Conservation (phyloP, 2,888 invertebrate genomes). For the Meiosimyza decipiens region DNA sequence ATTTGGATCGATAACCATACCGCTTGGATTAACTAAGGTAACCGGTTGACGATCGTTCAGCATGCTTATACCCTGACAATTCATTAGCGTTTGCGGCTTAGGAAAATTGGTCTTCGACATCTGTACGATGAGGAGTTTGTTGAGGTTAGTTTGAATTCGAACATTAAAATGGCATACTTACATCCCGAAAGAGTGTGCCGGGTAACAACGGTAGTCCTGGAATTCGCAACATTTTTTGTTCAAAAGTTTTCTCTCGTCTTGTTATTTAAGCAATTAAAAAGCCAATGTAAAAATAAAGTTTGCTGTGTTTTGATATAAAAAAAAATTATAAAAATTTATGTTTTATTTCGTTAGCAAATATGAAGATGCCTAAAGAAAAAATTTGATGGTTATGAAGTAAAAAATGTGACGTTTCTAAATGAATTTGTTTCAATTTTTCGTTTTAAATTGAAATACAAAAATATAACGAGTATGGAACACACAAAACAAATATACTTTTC, state of each 20-base stretch:
- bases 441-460: neutral
- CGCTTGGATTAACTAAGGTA: conserved; percentile 71
- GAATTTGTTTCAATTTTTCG: conserved; percentile 1
- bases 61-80: conserved; percentile 72
- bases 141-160: conserved; percentile 2
- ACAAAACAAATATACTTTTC: conserved; percentile 23
- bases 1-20: conserved; percentile 65
- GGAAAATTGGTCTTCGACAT: conserved; percentile 74
- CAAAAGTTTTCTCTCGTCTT: neutral
- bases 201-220: conserved; percentile 80
- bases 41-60: conserved; percentile 73
- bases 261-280: conserved; percentile 1
- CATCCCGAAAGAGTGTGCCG: conserved; percentile 77
- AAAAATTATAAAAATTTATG: conserved; percentile 11
- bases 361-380: conserved; percentile 12
- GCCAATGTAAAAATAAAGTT: too few species aligned
- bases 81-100: conserved; percentile 73
- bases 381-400: conserved; percentile 5
- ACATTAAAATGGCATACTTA: conserved; percentile 65
- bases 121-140: conserved; percentile 60
- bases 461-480: conserved; percentile 5
- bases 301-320: conserved; percentile 6
- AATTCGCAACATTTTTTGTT: conserved; percentile 70
- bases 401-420: neutral
- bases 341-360: conserved; percentile 10